phyloP scores from a whole-genome alignment of 2,888 invertebrate species.

The Lepidochrysops patricia region DNA sequence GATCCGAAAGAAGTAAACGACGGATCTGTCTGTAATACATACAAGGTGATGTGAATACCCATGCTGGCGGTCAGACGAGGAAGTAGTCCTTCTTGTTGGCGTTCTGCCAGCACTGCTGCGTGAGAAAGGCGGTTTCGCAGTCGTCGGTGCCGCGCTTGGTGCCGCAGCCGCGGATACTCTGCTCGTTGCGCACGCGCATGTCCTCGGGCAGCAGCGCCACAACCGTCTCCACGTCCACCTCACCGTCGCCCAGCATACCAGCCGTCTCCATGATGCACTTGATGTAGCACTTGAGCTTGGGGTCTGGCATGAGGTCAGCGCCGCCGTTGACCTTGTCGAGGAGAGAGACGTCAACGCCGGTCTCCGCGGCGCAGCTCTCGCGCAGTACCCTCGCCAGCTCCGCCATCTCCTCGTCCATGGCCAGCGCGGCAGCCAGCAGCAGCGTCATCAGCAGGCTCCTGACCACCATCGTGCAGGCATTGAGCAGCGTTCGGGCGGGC shows the following conservation, averaged over 20 bases:
- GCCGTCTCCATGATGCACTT: conserved; percentile 65
- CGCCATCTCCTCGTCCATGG: conserved; percentile 54
- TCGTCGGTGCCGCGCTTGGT: conserved; percentile 48
- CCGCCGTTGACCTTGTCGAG: conserved; percentile 49
- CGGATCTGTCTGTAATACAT: neutral
- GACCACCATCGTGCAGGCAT: neutral
- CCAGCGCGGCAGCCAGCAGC: conserved; percentile 20
- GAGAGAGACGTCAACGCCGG: conserved; percentile 43
- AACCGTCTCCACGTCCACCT: conserved; percentile 53
- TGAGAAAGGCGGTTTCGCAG: conserved; percentile 58
- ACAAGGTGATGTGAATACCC: neutral
- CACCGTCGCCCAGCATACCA: conserved; percentile 55
- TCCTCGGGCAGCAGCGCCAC: conserved; percentile 49
- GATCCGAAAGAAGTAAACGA: neutral
- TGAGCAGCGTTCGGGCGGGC: neutral
- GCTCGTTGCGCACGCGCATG: conserved; percentile 37
- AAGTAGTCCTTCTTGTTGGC: conserved; percentile 48
- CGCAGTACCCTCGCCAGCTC: conserved; percentile 55
- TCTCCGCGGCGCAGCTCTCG: conserved; percentile 49
- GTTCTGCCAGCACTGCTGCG: conserved; percentile 61
- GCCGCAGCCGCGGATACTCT: conserved; percentile 41
- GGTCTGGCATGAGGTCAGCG: conserved; percentile 43
- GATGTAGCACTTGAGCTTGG: conserved; percentile 55
- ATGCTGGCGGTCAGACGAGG: conserved; percentile 37
- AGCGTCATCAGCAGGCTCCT: neutral